Evolutionary conservation across 2,113 vertebrate genomes (phyloP).

Genomic region (Myotis davidii): DNA sequence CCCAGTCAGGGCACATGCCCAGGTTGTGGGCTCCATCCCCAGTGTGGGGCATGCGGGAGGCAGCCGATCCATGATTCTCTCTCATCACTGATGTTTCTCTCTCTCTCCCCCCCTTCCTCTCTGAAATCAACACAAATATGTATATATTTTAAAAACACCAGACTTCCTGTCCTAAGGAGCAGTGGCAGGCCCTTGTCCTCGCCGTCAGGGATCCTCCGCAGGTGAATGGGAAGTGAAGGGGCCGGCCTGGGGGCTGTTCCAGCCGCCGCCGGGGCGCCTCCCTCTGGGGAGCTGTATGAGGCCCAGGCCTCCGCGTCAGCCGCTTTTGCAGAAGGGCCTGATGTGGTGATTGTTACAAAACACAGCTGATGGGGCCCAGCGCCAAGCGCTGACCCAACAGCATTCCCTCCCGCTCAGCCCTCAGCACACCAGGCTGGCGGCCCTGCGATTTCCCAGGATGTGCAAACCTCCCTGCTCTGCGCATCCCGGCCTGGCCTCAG

Average conservation of each 20-base stretch:
- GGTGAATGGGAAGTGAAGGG: background rate
- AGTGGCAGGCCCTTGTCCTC: background rate
- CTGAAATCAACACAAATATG: too few species aligned
- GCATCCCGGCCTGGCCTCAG: constrained; percentile 76
- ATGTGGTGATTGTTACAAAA: constrained; percentile 69
- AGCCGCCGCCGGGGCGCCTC: background rate
- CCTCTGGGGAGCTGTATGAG: background rate
- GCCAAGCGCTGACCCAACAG: constrained; percentile 76
- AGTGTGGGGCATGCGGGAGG: too few species aligned
- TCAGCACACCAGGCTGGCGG: constrained; percentile 74
- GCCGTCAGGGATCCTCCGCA: background rate
- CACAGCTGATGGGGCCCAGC: constrained; percentile 63
- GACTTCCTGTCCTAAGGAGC: background rate
- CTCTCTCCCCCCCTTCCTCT: too few species aligned
- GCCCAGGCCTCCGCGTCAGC: constrained; percentile 40
- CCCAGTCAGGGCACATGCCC: too few species aligned
- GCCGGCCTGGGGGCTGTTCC: background rate
- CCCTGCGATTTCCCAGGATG: constrained; percentile 73
- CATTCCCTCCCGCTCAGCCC: constrained; percentile 67
- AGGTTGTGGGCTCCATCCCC: too few species aligned
- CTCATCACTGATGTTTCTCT: too few species aligned
- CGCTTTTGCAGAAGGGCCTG: constrained; percentile 55
- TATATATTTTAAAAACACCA: too few species aligned
- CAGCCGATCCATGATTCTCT: too few species aligned
- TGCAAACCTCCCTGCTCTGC: constrained; percentile 71